Conservation (phyloP, 1,140 invertebrate species). For the Liolophura sinensis region DNA sequence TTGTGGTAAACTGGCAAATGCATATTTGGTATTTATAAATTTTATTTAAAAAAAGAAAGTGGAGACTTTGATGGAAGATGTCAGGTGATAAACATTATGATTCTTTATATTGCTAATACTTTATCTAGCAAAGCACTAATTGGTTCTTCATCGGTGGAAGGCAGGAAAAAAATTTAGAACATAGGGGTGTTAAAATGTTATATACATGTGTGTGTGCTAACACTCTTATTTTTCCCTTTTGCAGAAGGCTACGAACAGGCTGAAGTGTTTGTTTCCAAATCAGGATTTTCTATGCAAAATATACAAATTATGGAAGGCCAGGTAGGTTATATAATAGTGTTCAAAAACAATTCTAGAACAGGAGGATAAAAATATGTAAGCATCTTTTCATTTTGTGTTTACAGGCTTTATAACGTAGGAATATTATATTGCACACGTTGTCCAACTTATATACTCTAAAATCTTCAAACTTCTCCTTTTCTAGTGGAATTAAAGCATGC, state of each 20-base stretch:
- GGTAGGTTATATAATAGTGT: constrained; percentile 18
- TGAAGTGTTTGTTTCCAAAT: constrained; percentile 39
- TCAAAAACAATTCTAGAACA: not conserved
- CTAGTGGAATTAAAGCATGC: not conserved
- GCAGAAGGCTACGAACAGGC: constrained; percentile 42
- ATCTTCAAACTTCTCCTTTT: not conserved
- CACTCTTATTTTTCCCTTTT: constrained; percentile 8
- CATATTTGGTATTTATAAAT: too few species aligned
- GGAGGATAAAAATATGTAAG: not conserved
- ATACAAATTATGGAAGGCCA: constrained; percentile 50
- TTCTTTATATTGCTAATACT: not conserved
- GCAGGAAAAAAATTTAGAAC: too few species aligned
- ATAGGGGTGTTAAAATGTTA: too few species aligned
- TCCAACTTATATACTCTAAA: not conserved
- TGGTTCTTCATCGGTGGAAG: too few species aligned
- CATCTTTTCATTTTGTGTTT: not conserved
- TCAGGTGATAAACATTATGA: too few species aligned
- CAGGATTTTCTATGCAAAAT: constrained; percentile 45
- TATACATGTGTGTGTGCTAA: not conserved
- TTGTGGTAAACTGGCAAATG: too few species aligned
- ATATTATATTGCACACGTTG: not conserved
- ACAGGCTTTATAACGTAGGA: too few species aligned
- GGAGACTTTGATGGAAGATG: too few species aligned
- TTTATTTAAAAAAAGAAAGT: too few species aligned
- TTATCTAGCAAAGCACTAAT: not conserved